A percentile compares a stretch with the other conserved stretches of the same genome.
Conservation (phyloP, 2,113 vertebrate genomes). For the Lamprologus speciosus region DNA sequence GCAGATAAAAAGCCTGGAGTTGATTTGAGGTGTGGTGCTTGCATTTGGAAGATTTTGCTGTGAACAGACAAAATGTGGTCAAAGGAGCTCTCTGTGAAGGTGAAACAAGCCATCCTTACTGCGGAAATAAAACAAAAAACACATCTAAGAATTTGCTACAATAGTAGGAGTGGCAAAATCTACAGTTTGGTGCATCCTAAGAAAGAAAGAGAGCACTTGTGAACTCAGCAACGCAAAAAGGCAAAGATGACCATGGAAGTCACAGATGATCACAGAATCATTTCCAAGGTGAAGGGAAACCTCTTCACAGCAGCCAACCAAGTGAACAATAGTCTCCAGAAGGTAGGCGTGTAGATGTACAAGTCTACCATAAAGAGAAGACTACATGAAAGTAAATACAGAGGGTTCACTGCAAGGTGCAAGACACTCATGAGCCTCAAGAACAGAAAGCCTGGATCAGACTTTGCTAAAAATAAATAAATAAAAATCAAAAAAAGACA, state of each 20-base stretch:
- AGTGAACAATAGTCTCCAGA: background rate
- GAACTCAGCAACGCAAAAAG: background rate
- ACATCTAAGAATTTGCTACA: background rate
- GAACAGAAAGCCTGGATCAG: background rate
- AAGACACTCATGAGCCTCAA: background rate
- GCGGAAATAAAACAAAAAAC: background rate
- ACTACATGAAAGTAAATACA: background rate
- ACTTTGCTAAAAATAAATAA: background rate
- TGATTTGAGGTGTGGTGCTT: background rate
- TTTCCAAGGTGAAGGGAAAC: background rate
- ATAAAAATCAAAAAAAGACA: accelerated
- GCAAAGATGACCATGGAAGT: accelerated
- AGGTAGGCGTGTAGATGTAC: background rate
- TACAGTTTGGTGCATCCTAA: background rate
- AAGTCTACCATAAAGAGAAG: background rate
- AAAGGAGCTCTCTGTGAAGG: background rate
- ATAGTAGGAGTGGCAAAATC: background rate
- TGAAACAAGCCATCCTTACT: background rate
- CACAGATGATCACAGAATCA: background rate
- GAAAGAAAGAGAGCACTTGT: background rate
- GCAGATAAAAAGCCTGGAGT: background rate
- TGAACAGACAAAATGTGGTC: background rate
- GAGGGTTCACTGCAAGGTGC: background rate
- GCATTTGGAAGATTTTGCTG: background rate
- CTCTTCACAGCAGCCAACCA: background rate